These are phyloP conservation scores for Hyalella azteca DNA, from an alignment of 2,888 invertebrate species.

Conservation along the genomic window DNA sequence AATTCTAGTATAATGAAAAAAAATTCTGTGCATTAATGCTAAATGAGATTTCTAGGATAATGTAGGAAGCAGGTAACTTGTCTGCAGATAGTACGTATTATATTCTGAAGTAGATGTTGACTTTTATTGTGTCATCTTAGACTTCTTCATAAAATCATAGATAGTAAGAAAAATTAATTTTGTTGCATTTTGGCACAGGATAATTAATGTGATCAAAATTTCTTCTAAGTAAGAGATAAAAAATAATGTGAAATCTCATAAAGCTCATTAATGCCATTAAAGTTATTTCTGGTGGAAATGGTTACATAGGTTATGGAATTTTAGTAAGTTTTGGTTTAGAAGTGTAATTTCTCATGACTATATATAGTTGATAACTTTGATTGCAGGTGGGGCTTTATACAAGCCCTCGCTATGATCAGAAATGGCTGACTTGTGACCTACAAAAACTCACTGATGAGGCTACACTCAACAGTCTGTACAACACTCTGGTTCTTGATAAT, in stretches of 20 bases:
- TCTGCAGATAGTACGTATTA: too few relatives aligned
- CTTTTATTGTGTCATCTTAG: too few relatives aligned
- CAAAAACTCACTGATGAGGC: neutral
- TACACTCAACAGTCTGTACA: conserved; percentile 15
- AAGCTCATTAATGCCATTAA: neutral
- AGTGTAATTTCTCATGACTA: neutral
- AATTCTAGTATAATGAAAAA: too few relatives aligned
- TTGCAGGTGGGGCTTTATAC: neutral
- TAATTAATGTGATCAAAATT: neutral
- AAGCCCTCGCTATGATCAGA: conserved; percentile 30
- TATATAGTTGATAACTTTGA: neutral
- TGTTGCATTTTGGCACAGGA: neutral
- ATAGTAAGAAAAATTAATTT: neutral
- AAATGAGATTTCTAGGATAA: too few relatives aligned
- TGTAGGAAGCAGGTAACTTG: too few relatives aligned
- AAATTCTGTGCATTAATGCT: too few relatives aligned
- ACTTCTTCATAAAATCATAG: neutral
- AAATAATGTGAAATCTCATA: too few relatives aligned
- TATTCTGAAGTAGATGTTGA: too few relatives aligned
- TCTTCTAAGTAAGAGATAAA: too few relatives aligned
- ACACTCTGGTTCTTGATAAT: conserved; percentile 24
- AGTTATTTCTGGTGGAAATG: neutral
- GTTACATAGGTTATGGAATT: too few relatives aligned
- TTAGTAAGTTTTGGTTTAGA: neutral
- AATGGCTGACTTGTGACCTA: conserved; percentile 25